Evolutionary conservation across 2,888 invertebrate genomes (phyloP).

Genomic region (Agrypnus murinus): DNA sequence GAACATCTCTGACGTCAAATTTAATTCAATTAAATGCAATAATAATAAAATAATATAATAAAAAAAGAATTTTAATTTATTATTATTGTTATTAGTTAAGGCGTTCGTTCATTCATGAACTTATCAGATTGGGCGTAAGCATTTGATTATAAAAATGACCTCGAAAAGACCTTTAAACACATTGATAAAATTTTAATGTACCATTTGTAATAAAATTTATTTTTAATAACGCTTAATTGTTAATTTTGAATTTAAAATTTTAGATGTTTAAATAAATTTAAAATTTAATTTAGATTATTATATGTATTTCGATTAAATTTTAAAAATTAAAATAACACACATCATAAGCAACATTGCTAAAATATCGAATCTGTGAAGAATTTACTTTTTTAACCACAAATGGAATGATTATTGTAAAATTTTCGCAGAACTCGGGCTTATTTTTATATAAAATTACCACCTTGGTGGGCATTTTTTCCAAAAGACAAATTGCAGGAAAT

Average conservation of each 20-base stretch:
- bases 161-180: background rate
- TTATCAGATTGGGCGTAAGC: slow-evolving; percentile 17
- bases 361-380: too few species aligned
- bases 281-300: too few species aligned
- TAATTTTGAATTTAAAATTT: too few species aligned
- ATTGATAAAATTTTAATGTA: too few species aligned
- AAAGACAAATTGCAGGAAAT: background rate
- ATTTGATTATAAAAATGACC: background rate
- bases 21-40: slow-evolving; percentile 4
- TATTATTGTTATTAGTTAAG: background rate
- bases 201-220: too few species aligned
- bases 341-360: too few species aligned
- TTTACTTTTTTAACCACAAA: slow-evolving; percentile 8
- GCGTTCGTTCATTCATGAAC: background rate
- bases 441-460: slow-evolving; percentile 16
- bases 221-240: too few species aligned
- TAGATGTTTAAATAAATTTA: too few species aligned
- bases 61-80: too few species aligned
- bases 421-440: background rate
- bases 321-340: too few species aligned
- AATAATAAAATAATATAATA: too few species aligned
- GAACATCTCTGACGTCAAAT: slow-evolving; percentile 3
- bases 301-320: too few species aligned
- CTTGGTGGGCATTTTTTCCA: slow-evolving; percentile 2
- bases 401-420: background rate